Percentiles rank a stretch among this genome's conserved stretches.
phyloP scores from a whole-genome alignment of 2,888 invertebrate species.

The Torymus aiolomorphi region DNA sequence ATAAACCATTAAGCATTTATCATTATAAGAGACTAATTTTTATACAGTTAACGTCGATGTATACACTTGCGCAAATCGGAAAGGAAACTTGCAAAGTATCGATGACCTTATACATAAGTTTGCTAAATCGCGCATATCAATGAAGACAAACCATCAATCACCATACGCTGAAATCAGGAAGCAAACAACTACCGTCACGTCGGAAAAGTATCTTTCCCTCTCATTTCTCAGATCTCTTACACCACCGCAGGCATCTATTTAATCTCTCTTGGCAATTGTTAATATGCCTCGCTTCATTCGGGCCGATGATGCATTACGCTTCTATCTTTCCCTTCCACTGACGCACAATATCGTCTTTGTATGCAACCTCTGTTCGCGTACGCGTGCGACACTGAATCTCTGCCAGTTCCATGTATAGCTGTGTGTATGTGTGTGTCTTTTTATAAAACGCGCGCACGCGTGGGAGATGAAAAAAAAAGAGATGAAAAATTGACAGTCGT shows the following conservation, averaged over 20 bases:
- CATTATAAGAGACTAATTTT: no score
- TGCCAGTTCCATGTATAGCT: constrained; percentile 27
- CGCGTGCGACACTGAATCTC: constrained; percentile 27
- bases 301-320: constrained; percentile 37
- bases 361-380: neutral
- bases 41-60: no score
- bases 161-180: no score
- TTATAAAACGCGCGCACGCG: constrained; percentile 11
- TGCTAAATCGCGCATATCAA: no score
- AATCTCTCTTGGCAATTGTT: constrained; percentile 38
- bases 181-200: no score
- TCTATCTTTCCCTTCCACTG: neutral
- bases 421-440: neutral
- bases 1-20: no score
- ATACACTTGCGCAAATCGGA: no score
- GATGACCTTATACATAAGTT: no score
- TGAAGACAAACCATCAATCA: no score
- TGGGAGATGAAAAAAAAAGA: constrained; percentile 5
- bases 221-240: no score
- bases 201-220: no score
- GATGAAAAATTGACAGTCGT: constrained; percentile 22
- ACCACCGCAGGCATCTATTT: neutral
- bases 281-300: constrained; percentile 29
- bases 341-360: constrained; percentile 37
- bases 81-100: no score